Percentiles rank a stretch among this genome's conserved stretches.
These are phyloP conservation scores for Acanthacorydalis orientalis DNA, from an alignment of 2,888 invertebrate genomes.

Conservation along the genomic window DNA sequence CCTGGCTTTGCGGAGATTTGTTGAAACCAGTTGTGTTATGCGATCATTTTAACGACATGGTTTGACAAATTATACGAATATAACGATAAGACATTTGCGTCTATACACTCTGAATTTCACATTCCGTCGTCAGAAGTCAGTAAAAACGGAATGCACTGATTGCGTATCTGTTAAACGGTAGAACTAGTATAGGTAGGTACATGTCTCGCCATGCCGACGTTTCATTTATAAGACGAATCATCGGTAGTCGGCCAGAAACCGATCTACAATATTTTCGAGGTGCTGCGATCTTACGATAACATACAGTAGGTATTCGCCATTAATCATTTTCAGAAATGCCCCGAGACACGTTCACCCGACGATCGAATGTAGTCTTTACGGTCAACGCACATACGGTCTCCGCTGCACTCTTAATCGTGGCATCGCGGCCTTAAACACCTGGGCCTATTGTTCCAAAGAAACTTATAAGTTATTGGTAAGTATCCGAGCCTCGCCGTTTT, in stretches of 20 bases:
- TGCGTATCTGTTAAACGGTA: too few species aligned
- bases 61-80: too few species aligned
- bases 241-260: background rate
- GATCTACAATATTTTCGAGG: conserved; percentile 1
- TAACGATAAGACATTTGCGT: too few species aligned
- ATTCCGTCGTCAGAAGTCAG: too few species aligned
- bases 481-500: background rate
- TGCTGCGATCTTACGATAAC: conserved; percentile 18
- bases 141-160: too few species aligned
- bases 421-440: conserved; percentile 20
- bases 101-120: too few species aligned
- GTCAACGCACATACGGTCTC: background rate
- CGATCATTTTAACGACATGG: too few species aligned
- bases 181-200: too few species aligned
- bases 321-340: conserved; percentile 17
- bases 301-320: conserved; percentile 25
- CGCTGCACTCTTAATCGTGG: conserved; percentile 8
- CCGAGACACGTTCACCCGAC: background rate
- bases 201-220: too few species aligned
- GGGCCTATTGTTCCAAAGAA: conserved; percentile 19
- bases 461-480: conserved; percentile 1
- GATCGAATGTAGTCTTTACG: background rate
- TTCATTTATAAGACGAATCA: too few species aligned
- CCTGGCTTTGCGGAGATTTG: too few species aligned
- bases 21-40: too few species aligned